Base-by-base conservation (phyloP, 1,140 invertebrate species). In the Atta cephalotes region DNA sequence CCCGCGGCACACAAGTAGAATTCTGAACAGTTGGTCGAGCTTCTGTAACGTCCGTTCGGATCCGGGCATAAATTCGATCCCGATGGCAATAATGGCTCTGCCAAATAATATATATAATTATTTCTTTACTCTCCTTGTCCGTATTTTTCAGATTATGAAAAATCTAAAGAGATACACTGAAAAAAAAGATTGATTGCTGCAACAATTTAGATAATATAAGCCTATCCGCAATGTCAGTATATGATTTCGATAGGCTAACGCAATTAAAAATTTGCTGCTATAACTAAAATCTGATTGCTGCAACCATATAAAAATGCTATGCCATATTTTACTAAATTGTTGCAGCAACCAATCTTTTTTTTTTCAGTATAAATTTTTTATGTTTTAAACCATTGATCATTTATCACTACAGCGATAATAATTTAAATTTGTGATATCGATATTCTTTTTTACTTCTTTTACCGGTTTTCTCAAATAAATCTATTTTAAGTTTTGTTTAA, bases 1-100 rank as follows among this genome's bases (percentile, higher is more conserved):
- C 95, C 94, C 82, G 92, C 92, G 28, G 96, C 95, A 92, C 97
- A 97, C 7, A 97, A 95, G 93, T 96, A 97, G 94, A 97, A 97
- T 91, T 96, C 96, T 80, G 96, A 96, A 87, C 97, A 97, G 93
- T 97, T 96, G 12, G 93, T 95, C 70, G 95, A 94, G 91, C 96
- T 97, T 88, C 96, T 95, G 93, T 96, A 97, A 2, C 95, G 95
- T 66, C 96, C 96, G 90, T 95, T 95, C 65, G 91, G 87, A 74
- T 94, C 92, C 51, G 95, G 95, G 53, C 95, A 96, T 16, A 92
- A 85, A 63, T 80, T 94, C 90, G 96, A 91, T 92, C 95, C 93
- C 87, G 93, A 71, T 21, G 94, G 92, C 93, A 96, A 77, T 77
- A 92, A 18, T 86, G 95, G 93, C 85, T 95, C 94, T 94, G 87